Percentiles rank a stretch among this genome's conserved stretches.
These are phyloP conservation scores for Pammene fasciana DNA, from an alignment of 2,888 invertebrate genomes.

Conservation along the genomic window DNA sequence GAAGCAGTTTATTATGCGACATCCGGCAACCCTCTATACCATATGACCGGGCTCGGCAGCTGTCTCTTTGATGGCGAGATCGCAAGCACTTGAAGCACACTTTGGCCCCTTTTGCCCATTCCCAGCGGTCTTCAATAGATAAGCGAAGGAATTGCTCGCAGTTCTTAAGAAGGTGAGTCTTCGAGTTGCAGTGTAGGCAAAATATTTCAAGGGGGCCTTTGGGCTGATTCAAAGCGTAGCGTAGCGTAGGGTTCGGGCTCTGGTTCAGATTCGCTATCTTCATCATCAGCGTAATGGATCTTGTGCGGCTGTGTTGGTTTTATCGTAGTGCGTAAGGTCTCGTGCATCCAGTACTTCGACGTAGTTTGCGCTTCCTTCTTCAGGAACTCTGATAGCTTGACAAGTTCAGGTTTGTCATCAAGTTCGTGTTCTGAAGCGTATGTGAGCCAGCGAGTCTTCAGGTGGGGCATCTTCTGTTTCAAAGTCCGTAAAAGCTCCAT, in stretches of 20 bases:
- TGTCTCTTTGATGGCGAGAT: background rate
- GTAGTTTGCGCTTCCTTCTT: too few species aligned
- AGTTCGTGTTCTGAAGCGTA: too few species aligned
- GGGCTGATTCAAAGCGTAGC: background rate
- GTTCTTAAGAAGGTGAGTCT: background rate
- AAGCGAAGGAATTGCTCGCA: background rate
- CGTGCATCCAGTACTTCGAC: too few species aligned
- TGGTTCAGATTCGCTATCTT: background rate
- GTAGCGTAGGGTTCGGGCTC: background rate
- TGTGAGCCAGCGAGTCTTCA: too few species aligned
- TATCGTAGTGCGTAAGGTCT: too few species aligned
- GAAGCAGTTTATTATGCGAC: slow-evolving; percentile 1
- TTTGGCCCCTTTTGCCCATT: background rate
- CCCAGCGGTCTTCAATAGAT: background rate
- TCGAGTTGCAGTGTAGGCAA: too few species aligned
- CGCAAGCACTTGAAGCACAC: background rate
- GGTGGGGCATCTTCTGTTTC: too few species aligned
- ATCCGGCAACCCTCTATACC: background rate
- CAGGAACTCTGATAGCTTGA: too few species aligned
- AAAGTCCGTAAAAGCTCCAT: too few species aligned
- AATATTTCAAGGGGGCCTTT: background rate
- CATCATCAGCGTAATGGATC: too few species aligned
- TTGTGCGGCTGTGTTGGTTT: too few species aligned
- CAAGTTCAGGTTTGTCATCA: too few species aligned
- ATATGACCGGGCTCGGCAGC: background rate